Percentiles rank a stretch among this genome's conserved stretches.
phyloP scores from a whole-genome alignment of 2,113 vertebrate genomes.

The Himantopus leucocephalus region DNA sequence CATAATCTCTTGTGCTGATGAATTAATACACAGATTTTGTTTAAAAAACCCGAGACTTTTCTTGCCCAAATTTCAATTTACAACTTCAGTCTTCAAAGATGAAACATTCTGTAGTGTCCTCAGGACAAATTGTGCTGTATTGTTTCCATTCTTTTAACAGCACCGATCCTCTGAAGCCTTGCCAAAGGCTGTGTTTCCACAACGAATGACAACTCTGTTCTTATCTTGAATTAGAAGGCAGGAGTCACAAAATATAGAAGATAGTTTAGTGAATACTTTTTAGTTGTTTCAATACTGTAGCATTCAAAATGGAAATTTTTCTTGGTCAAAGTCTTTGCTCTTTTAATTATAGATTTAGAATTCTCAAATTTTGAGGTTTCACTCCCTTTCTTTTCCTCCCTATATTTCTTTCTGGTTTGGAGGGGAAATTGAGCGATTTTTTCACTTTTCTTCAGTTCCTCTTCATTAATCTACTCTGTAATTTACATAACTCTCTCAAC shows the following conservation, averaged over 20 bases:
- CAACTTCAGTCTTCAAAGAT: neutral
- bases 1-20: neutral
- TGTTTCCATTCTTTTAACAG: neutral
- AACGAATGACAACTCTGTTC: neutral
- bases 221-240: neutral
- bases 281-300: neutral
- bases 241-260: neutral
- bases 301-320: neutral
- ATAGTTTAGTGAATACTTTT: neutral
- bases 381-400: neutral
- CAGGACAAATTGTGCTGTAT: neutral
- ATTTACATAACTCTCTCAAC: neutral
- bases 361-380: neutral
- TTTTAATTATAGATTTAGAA: neutral
- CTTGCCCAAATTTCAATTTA: neutral
- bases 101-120: neutral
- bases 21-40: neutral
- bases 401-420: neutral
- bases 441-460: conserved; percentile 17
- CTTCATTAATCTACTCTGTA: neutral
- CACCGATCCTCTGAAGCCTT: neutral
- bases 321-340: neutral
- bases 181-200: conserved; percentile 6
- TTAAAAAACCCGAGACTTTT: neutral
- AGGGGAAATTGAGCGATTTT: neutral